These are phyloP conservation scores for Pogonocherus hispidulus DNA, from an alignment of 2,888 invertebrate species.

Conservation along the genomic window DNA sequence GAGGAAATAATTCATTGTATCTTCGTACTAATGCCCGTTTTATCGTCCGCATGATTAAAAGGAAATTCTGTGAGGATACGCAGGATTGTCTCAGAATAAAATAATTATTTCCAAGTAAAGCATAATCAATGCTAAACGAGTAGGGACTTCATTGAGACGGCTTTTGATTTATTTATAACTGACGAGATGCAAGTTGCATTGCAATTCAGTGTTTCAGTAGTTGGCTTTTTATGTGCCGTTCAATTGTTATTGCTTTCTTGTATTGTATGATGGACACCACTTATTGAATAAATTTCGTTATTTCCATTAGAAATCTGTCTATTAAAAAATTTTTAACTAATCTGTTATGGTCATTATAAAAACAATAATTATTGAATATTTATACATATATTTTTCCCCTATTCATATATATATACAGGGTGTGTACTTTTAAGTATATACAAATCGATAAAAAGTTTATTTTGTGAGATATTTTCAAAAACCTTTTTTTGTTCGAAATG, in stretches of 20 bases:
- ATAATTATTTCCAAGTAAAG: slow-evolving; percentile 36
- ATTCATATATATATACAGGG: no score
- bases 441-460: no score
- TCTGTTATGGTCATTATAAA: no score
- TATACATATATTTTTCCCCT: no score
- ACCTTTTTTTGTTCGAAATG: no score
- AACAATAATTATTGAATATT: no score
- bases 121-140: slow-evolving; percentile 29
- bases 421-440: no score
- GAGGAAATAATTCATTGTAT: not conserved
- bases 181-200: slow-evolving; percentile 30
- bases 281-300: not conserved
- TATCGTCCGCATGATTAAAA: not conserved
- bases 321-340: no score
- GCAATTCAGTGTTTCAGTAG: slow-evolving; percentile 23
- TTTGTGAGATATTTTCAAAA: no score
- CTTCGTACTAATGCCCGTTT: not conserved
- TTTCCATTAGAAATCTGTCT: no score
- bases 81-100: slow-evolving; percentile 22
- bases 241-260: slow-evolving; percentile 16
- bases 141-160: slow-evolving; percentile 26
- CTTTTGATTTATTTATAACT: slow-evolving; percentile 39
- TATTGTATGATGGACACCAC: not conserved
- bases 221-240: slow-evolving; percentile 12
- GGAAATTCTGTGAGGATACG: slow-evolving; percentile 9